Percentiles rank a stretch among this genome's conserved stretches.
These are phyloP conservation scores for Petrocephalus zakoni DNA, from an alignment of 2,113 vertebrate species.

Conservation along the genomic window DNA sequence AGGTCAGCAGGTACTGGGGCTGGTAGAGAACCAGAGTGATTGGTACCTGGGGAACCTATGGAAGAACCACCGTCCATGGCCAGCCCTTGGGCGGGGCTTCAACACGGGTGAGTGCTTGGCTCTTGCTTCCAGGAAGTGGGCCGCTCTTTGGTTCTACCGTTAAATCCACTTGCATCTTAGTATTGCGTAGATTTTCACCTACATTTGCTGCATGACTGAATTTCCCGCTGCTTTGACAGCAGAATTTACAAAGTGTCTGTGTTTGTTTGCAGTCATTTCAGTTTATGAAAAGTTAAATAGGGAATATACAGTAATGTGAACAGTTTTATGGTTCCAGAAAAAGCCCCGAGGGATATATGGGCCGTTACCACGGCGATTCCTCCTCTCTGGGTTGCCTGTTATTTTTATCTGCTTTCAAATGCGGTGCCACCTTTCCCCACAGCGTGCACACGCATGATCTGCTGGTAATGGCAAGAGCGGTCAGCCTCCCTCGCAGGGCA, in stretches of 20 bases:
- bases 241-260: background rate
- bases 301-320: background rate
- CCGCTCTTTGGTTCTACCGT: background rate
- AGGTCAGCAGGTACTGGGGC: constrained; percentile 94
- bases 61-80: constrained; percentile 98
- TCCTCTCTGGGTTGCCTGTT: background rate
- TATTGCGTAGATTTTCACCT: background rate
- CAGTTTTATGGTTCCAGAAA: background rate
- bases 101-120: constrained; percentile 78
- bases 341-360: background rate
- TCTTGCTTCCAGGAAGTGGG: background rate
- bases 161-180: background rate
- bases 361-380: background rate
- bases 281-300: background rate
- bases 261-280: background rate
- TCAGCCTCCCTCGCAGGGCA: background rate
- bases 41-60: constrained; percentile 98
- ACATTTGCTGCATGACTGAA: background rate
- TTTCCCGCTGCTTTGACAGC: background rate
- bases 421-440: background rate
- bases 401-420: background rate
- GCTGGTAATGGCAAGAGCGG: background rate
- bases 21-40: constrained; percentile 98
- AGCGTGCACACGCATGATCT: background rate
- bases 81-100: constrained; percentile 88